Percentiles rank a stretch among this genome's conserved stretches.
These are phyloP conservation scores for Cerastis rubricosa DNA, from an alignment of 2,888 invertebrate genomes.

Conservation along the genomic window DNA sequence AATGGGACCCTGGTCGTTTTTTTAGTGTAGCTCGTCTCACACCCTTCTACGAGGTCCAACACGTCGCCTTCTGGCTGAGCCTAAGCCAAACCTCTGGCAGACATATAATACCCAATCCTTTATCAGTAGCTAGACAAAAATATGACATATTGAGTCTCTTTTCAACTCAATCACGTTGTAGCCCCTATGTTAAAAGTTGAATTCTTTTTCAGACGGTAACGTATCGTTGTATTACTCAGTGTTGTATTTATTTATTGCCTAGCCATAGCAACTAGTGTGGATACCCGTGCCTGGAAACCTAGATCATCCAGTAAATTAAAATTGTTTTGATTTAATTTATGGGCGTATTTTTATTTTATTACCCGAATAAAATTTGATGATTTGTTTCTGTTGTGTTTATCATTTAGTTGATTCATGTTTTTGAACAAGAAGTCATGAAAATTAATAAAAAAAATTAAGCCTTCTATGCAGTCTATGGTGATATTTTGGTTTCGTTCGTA, in stretches of 20 bases:
- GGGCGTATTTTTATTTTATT: conserved; percentile 45
- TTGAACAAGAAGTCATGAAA: not conserved
- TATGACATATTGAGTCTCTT: not conserved
- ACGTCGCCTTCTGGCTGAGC: not conserved
- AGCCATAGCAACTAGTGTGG: conserved; percentile 15
- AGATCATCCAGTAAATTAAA: conserved; percentile 46
- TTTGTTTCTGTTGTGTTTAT: conserved; percentile 31
- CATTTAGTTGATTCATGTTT: conserved; percentile 11
- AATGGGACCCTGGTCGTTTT: not conserved
- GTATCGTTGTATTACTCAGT: conserved; percentile 38
- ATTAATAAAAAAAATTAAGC: not conserved
- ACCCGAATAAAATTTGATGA: conserved; percentile 32
- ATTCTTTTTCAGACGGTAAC: conserved; percentile 41
- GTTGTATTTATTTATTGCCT: conserved; percentile 42
- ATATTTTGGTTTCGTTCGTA: not conserved
- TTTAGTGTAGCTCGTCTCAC: not conserved
- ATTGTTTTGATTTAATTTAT: conserved; percentile 37
- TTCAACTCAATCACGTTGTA: conserved; percentile 7
- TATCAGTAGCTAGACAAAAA: not conserved
- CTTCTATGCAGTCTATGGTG: not conserved
- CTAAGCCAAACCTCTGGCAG: not conserved
- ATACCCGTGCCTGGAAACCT: conserved; percentile 36
- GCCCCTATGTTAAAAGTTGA: not conserved
- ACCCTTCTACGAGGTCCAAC: not conserved
- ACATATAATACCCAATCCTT: not conserved